phyloP scores from a whole-genome alignment of 2,888 invertebrate species.

The Agapetus fuscipes region DNA sequence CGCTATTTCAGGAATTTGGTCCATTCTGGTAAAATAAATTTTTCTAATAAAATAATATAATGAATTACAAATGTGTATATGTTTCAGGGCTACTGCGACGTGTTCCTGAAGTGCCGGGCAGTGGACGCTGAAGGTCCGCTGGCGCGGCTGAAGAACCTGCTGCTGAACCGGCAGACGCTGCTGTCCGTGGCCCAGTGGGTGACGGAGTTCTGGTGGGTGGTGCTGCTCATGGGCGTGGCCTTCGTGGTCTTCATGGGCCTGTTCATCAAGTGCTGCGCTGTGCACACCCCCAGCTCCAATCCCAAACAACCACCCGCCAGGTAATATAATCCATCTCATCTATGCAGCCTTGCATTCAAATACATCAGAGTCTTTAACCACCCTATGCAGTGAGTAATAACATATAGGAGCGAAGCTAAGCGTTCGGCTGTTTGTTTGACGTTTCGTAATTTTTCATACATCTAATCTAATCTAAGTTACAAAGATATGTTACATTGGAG shows the following conservation, averaged over 20 bases:
- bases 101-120: conserved; percentile 95
- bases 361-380: too few species aligned
- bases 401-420: too few species aligned
- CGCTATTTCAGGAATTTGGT: too few species aligned
- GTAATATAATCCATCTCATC: conserved; percentile 25
- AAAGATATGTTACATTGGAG: too few species aligned
- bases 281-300: conserved; percentile 98
- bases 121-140: conserved; percentile 98
- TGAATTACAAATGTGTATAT: too few species aligned
- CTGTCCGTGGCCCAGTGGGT: conserved; percentile 87
- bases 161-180: conserved; percentile 85
- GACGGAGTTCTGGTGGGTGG: conserved; percentile 92
- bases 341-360: too few species aligned
- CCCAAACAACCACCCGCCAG: conserved; percentile 94
- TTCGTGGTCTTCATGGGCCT: conserved; percentile 94
- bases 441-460: too few species aligned
- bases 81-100: conserved; percentile 99
- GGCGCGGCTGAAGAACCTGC: conserved; percentile 89
- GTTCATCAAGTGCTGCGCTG: conserved; percentile 99
- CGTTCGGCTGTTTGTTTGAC: too few species aligned
- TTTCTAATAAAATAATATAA: too few species aligned
- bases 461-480: too few species aligned
- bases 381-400: too few species aligned
- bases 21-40: too few species aligned
- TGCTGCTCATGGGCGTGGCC: conserved; percentile 81